phyloP scores from a whole-genome alignment of 2,888 invertebrate species.

The Hermodice carunculata region DNA sequence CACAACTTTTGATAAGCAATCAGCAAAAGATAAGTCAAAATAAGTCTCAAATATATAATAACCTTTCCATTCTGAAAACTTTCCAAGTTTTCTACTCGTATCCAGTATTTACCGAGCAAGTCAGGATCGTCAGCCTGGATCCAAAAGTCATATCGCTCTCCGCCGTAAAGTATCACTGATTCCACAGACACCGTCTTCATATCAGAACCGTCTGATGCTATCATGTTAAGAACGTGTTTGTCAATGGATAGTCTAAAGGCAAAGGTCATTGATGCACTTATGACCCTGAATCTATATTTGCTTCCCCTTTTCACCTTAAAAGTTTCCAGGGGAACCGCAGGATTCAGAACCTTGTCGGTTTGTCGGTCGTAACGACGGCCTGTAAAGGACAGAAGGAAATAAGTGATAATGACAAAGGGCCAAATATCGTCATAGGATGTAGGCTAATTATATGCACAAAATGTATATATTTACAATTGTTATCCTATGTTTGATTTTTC shows the following conservation, averaged over 20 bases:
- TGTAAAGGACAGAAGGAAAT: not conserved
- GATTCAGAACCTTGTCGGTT: not conserved
- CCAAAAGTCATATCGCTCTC: conserved; percentile 54
- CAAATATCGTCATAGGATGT: no score
- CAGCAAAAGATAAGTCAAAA: no score
- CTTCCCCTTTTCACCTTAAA: conserved; percentile 49
- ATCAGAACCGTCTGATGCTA: conserved; percentile 55
- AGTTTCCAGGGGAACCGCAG: conserved; percentile 49
- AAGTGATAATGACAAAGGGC: no score
- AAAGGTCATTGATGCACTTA: conserved; percentile 49
- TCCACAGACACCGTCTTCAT: conserved; percentile 46
- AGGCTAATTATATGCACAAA: no score
- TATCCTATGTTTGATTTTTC: no score
- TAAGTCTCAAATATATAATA: no score
- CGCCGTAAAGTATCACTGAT: conserved; percentile 49
- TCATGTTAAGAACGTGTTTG: conserved; percentile 52
- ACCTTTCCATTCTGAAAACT: not conserved
- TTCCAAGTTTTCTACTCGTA: conserved; percentile 17
- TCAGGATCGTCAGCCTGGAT: conserved; percentile 29
- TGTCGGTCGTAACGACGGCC: conserved; percentile 12
- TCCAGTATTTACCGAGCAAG: conserved; percentile 19
- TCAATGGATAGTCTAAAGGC: conserved; percentile 56
- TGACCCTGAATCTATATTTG: conserved; percentile 57
- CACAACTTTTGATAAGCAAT: no score
- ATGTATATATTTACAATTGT: no score